Conservation (phyloP, 1,140 invertebrate species). For the Galleria mellonella region DNA sequence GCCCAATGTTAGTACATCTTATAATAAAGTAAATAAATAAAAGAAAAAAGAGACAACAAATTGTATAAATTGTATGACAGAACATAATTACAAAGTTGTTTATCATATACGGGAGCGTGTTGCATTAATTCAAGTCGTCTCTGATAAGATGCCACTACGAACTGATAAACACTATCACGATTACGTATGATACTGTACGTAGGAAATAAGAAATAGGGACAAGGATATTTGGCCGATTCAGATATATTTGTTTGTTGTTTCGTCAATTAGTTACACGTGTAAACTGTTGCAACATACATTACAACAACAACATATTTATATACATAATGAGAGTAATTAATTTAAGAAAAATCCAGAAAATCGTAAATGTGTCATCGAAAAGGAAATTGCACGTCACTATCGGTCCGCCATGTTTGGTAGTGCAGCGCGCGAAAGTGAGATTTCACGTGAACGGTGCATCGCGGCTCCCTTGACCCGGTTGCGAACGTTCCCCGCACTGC, state of each 20-base stretch:
- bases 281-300: constrained; percentile 44
- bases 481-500: constrained; percentile 16
- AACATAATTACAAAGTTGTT: constrained; percentile 38
- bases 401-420: constrained; percentile 47
- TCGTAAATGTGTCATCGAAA: constrained; percentile 49
- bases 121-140: constrained; percentile 32
- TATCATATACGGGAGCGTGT: constrained; percentile 22
- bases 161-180: constrained; percentile 52
- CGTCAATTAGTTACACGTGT: constrained; percentile 57
- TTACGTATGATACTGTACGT: constrained; percentile 45
- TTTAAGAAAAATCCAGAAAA: constrained; percentile 24
- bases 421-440: constrained; percentile 70
- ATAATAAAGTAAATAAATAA: background rate
- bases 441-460: constrained; percentile 67
- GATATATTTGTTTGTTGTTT: constrained; percentile 53
- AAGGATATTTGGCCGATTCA: constrained; percentile 49
- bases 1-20: too few relatives aligned
- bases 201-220: constrained; percentile 65
- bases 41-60: background rate
- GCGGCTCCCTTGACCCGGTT: constrained; percentile 67
- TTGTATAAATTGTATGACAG: too few relatives aligned
- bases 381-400: constrained; percentile 44
- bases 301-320: constrained; percentile 19
- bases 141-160: constrained; percentile 48
- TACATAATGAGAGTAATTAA: background rate